These are phyloP conservation scores for Salminus brasiliensis DNA, from an alignment of 2,113 vertebrate genomes.

Conservation along the genomic window DNA sequence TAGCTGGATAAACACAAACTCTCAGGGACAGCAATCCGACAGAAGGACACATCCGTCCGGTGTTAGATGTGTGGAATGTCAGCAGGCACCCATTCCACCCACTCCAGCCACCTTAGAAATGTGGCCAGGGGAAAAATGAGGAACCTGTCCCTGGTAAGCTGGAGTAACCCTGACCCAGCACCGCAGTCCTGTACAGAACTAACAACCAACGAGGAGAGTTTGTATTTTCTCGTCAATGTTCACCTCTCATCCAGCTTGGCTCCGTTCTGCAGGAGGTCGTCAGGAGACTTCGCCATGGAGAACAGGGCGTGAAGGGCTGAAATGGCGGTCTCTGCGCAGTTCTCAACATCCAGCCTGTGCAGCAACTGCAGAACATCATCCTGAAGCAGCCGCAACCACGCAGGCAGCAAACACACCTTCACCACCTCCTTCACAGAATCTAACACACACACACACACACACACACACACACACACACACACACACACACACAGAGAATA, in stretches of 20 bases:
- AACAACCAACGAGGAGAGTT: no score
- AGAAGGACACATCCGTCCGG: no score
- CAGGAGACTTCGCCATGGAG: conserved; percentile 65
- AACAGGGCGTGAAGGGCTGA: conserved; percentile 82
- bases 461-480: not conserved
- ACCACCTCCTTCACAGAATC: conserved; percentile 85
- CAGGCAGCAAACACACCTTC: conserved; percentile 80
- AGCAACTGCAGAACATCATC: conserved; percentile 86
- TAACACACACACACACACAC: conserved; percentile 60
- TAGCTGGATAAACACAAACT: no score
- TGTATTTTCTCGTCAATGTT: no score
- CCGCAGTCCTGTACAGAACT: no score
- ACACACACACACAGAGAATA: not conserved
- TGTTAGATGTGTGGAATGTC: no score
- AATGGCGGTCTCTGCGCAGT: conserved; percentile 84
- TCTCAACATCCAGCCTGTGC: conserved; percentile 92
- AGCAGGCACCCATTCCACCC: no score
- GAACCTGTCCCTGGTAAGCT: no score
- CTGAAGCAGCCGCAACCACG: conserved; percentile 84
- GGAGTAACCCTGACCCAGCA: no score
- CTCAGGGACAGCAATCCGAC: no score
- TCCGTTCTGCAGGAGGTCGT: conserved; percentile 75
- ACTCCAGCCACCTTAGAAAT: no score
- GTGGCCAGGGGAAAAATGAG: no score
- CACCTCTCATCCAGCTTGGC: conserved; percentile 82